Percentiles rank a stretch among this genome's conserved stretches.
Evolutionary conservation across 2,888 invertebrate species (phyloP).

Genomic region (Sycophila texana): DNA sequence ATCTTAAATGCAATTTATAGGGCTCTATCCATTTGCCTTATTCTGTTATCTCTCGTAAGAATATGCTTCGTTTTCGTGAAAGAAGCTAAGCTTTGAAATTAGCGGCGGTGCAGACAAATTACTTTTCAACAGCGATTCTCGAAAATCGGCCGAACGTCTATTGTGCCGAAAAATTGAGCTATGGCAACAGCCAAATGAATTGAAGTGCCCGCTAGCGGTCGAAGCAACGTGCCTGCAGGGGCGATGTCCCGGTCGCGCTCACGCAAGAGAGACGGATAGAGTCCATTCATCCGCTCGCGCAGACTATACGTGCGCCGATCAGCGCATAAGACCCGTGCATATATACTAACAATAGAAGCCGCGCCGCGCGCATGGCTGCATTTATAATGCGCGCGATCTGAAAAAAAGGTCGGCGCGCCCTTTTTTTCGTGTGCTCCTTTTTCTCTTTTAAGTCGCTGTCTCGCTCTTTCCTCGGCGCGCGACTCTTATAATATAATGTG

Average conservation of each 20-base stretch:
- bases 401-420: constrained; percentile 25
- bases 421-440: constrained; percentile 20
- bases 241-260: constrained; percentile 17
- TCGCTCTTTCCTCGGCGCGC: too few species aligned
- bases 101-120: too few species aligned
- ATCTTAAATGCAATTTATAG: too few species aligned
- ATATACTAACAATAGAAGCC: constrained; percentile 42
- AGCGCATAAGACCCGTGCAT: not conserved
- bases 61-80: too few species aligned
- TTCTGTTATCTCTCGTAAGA: too few species aligned
- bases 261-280: constrained; percentile 8
- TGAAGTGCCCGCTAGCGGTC: not conserved
- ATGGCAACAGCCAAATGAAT: not conserved
- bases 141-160: too few species aligned
- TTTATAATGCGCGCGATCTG: constrained; percentile 2
- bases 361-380: constrained; percentile 7
- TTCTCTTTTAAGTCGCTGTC: too few species aligned
- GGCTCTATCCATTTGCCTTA: too few species aligned
- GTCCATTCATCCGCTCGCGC: constrained; percentile 49
- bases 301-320: constrained; percentile 10
- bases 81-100: too few species aligned
- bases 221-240: not conserved
- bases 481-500: too few species aligned
- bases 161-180: too few species aligned
- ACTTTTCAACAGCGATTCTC: too few species aligned